Evolutionary conservation across 2,797 vertebrate species (phyloP).

Genomic region (Onychomys torridus): DNA sequence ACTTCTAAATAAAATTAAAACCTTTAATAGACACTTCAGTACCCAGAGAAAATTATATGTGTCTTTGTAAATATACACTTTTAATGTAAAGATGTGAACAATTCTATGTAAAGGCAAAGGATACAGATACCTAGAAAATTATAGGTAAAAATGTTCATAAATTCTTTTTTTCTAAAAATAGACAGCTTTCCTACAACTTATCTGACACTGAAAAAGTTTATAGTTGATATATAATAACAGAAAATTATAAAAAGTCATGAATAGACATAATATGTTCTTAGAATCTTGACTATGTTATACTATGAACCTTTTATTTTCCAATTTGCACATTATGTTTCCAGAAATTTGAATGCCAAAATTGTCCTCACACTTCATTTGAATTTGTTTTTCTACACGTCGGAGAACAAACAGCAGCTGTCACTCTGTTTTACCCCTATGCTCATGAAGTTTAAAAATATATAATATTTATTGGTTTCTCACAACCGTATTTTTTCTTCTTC

Average conservation of each 20-base stretch:
- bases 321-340: neutral
- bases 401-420: neutral
- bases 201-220: slow-evolving; percentile 53
- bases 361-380: neutral
- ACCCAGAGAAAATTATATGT: neutral
- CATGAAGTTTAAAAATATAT: neutral
- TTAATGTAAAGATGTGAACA: slow-evolving; percentile 34
- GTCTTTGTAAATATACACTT: too few relatives aligned
- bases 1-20: slow-evolving; percentile 52
- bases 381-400: neutral
- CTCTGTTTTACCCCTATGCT: neutral
- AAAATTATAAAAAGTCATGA: slow-evolving; percentile 52
- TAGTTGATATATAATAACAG: slow-evolving; percentile 50
- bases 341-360: neutral
- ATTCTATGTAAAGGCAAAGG: slow-evolving; percentile 42
- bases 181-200: slow-evolving; percentile 64
- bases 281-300: neutral
- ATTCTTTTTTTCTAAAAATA: slow-evolving; percentile 59
- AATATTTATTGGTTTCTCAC: neutral
- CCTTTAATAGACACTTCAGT: slow-evolving; percentile 29
- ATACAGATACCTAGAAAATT: slow-evolving; percentile 36
- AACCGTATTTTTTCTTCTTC: neutral
- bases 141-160: slow-evolving; percentile 50
- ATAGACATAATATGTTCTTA: neutral
- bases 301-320: neutral